A percentile compares a stretch with the other conserved stretches of the same genome.
Evolutionary conservation across 2,888 invertebrate species (phyloP).

Genomic region (Flabesymbios commensalis): DNA sequence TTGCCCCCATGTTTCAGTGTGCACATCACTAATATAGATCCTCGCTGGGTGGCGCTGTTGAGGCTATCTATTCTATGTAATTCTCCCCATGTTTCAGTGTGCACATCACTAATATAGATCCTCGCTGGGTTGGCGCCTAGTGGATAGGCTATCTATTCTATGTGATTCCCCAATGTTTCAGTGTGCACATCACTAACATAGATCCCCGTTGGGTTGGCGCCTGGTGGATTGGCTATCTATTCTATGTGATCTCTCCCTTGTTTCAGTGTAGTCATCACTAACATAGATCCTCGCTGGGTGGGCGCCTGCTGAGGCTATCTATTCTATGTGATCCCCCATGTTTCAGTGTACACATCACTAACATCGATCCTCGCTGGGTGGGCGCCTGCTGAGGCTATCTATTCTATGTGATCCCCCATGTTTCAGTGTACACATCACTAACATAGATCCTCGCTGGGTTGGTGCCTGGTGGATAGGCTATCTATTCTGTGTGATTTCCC

Average conservation of each 20-base stretch:
- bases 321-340: too few species aligned
- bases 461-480: slow-evolving; percentile 30
- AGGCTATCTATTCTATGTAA: too few species aligned
- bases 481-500: too few species aligned
- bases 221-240: slow-evolving; percentile 29
- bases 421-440: slow-evolving; percentile 14
- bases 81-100: too few species aligned
- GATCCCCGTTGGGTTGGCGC: slow-evolving; percentile 27
- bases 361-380: slow-evolving; percentile 21
- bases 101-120: slow-evolving; percentile 10
- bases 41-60: slow-evolving; percentile 32
- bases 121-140: slow-evolving; percentile 28
- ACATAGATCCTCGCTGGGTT: slow-evolving; percentile 20
- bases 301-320: slow-evolving; percentile 33
- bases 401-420: too few species aligned
- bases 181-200: slow-evolving; percentile 6
- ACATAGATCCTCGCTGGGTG: too few species aligned
- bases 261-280: too few species aligned
- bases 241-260: too few species aligned
- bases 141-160: too few species aligned
- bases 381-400: slow-evolving; percentile 33
- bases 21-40: too few species aligned
- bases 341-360: slow-evolving; percentile 14
- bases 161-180: too few species aligned
- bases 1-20: too few species aligned